These are phyloP conservation scores for Lycopodina hypogea DNA, from an alignment of 37 sponge, comb jelly and placozoan genomes.

Conservation along the genomic window DNA sequence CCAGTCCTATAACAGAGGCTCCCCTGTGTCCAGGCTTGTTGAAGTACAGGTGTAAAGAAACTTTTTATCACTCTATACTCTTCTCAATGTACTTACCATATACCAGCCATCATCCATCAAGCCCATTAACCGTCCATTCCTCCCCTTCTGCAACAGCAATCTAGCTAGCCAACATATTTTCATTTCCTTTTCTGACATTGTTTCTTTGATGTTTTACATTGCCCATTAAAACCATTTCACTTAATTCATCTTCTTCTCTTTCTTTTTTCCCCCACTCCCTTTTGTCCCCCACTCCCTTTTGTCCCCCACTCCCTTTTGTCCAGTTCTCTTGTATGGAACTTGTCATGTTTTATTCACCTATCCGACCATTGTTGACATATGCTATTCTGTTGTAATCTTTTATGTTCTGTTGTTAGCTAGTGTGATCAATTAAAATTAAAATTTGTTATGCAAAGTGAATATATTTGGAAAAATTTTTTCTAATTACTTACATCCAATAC, in stretches of 20 bases:
- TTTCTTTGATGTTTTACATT: not conserved
- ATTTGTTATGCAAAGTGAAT: no score
- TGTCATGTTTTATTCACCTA: not conserved
- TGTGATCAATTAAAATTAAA: not conserved
- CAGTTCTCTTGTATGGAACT: no score
- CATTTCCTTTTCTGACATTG: not conserved
- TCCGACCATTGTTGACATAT: not conserved
- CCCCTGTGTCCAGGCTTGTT: not conserved
- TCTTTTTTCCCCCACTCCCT: not conserved
- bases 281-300: not conserved
- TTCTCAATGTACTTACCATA: not conserved
- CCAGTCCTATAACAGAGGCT: not conserved
- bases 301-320: not conserved
- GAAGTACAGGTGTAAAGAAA: constrained; percentile 18
- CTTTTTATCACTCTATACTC: not conserved
- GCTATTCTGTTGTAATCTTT: not conserved
- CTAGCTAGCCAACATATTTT: not conserved
- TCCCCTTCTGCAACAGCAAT: not conserved
- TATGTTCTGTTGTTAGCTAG: not conserved
- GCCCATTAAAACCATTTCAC: not conserved
- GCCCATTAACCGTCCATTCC: not conserved
- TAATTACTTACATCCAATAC: no score
- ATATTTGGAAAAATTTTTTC: no score
- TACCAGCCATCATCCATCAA: not conserved
- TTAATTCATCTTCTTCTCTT: no score